These are phyloP conservation scores for Heliconius hortense DNA, from an alignment of 2,888 invertebrate genomes.

Conservation along the genomic window DNA sequence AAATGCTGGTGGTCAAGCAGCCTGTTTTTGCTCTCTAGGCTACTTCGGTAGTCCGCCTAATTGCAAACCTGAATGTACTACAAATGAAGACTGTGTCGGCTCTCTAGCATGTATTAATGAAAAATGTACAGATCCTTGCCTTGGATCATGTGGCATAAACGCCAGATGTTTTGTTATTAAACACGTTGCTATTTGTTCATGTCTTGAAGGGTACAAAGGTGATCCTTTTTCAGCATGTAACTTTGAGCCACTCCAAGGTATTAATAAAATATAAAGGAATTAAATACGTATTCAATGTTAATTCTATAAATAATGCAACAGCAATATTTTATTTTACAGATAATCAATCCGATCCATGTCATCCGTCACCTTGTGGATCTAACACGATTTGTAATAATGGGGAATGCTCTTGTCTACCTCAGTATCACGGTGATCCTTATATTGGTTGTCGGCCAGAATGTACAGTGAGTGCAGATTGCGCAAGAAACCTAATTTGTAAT, in stretches of 20 bases:
- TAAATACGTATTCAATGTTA: slow-evolving; percentile 1
- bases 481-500: slow-evolving; percentile 85
- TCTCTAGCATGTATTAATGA: slow-evolving; percentile 85
- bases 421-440: slow-evolving; percentile 90
- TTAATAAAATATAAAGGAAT: slow-evolving; percentile 28
- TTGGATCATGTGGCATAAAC: slow-evolving; percentile 84
- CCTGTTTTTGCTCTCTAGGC: slow-evolving; percentile 82
- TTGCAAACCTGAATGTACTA: slow-evolving; percentile 85
- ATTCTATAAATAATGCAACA: not conserved
- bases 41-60: slow-evolving; percentile 85
- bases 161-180: slow-evolving; percentile 83
- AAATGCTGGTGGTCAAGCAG: slow-evolving; percentile 78
- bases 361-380: slow-evolving; percentile 86
- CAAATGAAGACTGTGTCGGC: slow-evolving; percentile 85
- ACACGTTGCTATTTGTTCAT: slow-evolving; percentile 84
- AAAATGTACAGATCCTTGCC: slow-evolving; percentile 86
- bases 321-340: slow-evolving; percentile 47
- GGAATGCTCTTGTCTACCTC: slow-evolving; percentile 86
- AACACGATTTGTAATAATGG: slow-evolving; percentile 87
- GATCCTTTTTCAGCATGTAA: slow-evolving; percentile 82
- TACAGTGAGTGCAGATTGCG: slow-evolving; percentile 88
- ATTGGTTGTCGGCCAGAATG: slow-evolving; percentile 90
- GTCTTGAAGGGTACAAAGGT: slow-evolving; percentile 81
- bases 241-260: slow-evolving; percentile 64
- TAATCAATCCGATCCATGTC: slow-evolving; percentile 80